phyloP scores from a whole-genome alignment of 1,140 invertebrate species.

The Zaprionus lachaisei region DNA sequence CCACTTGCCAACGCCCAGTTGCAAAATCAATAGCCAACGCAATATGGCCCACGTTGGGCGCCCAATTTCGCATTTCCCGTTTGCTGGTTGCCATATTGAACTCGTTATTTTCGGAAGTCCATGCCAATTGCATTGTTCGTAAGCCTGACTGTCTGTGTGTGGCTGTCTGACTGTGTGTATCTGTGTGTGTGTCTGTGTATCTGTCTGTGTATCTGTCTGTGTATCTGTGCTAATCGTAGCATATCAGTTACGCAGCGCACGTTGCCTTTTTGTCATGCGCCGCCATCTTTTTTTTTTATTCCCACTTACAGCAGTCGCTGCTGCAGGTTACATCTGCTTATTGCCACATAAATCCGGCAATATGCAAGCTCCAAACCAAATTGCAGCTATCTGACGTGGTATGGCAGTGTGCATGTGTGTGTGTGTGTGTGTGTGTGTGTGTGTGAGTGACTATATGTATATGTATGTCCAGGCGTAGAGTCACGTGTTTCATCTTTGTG shows the following conservation, averaged over 20 bases:
- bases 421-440: not conserved
- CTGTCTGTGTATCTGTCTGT: constrained; percentile 13
- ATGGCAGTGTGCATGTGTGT: not conserved
- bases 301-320: constrained; percentile 4
- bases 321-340: constrained; percentile 77
- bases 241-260: constrained; percentile 78
- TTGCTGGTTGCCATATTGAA: constrained; percentile 38
- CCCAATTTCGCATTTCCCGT: constrained; percentile 8
- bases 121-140: constrained; percentile 65
- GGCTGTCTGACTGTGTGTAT: constrained; percentile 27
- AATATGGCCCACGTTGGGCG: constrained; percentile 17
- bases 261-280: constrained; percentile 49
- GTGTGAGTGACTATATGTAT: not conserved
- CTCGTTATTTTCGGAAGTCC: constrained; percentile 65
- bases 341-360: constrained; percentile 80
- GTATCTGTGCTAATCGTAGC: constrained; percentile 66
- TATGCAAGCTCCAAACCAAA: constrained; percentile 58
- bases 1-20: constrained; percentile 4
- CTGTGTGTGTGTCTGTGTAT: constrained; percentile 8
- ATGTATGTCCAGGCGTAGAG: constrained; percentile 37
- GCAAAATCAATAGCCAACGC: constrained; percentile 65
- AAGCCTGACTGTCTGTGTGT: constrained; percentile 6
- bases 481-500: constrained; percentile 73
- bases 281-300: constrained; percentile 48
- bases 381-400: constrained; percentile 30